These are phyloP conservation scores for Hestina assimilis DNA, from an alignment of 1,140 invertebrate species.

Conservation along the genomic window DNA sequence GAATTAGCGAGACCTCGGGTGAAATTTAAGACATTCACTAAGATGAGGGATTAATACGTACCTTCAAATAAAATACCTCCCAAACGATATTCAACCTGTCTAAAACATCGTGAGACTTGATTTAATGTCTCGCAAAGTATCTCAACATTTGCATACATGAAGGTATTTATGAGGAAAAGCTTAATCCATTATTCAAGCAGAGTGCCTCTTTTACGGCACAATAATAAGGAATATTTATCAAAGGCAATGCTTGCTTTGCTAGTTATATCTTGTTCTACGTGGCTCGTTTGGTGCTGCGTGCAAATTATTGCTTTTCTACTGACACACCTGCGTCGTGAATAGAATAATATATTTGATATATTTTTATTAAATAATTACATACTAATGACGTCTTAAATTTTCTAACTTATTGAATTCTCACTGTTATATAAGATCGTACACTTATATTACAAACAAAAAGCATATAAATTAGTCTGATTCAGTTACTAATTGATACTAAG, in stretches of 20 bases:
- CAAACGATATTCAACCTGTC: slow-evolving; percentile 3
- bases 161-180: slow-evolving; percentile 13
- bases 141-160: slow-evolving; percentile 32
- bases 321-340: slow-evolving; percentile 45
- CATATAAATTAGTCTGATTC: too few species aligned
- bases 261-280: slow-evolving; percentile 54
- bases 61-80: slow-evolving; percentile 10
- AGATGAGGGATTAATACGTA: slow-evolving; percentile 13
- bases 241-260: slow-evolving; percentile 35
- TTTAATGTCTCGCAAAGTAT: slow-evolving; percentile 13
- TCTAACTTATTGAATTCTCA: too few species aligned
- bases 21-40: slow-evolving; percentile 12
- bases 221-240: slow-evolving; percentile 54
- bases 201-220: slow-evolving; percentile 19
- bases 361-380: too few species aligned
- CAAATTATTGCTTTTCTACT: slow-evolving; percentile 47
- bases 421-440: too few species aligned
- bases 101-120: slow-evolving; percentile 9
- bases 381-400: too few species aligned
- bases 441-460: too few species aligned
- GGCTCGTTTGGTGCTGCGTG: slow-evolving; percentile 36
- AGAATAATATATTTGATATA: slow-evolving; percentile 39
- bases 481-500: too few species aligned
- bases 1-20: slow-evolving; percentile 15
- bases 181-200: slow-evolving; percentile 18